phyloP scores from a whole-genome alignment of 2,113 vertebrate species.

The Syngnathus typhle region DNA sequence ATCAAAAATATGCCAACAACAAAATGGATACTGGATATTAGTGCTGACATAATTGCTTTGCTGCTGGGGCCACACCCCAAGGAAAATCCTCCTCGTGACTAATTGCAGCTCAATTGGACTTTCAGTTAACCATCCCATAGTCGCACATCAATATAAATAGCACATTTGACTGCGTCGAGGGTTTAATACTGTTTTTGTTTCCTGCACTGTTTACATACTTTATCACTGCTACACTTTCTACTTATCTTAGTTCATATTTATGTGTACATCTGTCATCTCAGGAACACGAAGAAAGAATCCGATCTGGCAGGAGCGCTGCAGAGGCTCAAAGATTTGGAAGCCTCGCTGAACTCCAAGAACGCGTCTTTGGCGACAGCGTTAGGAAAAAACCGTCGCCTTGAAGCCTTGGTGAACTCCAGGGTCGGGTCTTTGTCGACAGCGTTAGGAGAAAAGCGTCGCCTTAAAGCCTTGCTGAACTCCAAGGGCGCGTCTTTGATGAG shows the following conservation, averaged over 20 bases:
- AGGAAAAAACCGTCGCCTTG: too few species aligned
- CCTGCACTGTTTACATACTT: too few species aligned
- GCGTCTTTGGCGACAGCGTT: conserved; percentile 80
- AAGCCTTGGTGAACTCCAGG: too few species aligned
- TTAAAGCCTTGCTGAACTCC: too few species aligned
- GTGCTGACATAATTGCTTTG: conserved; percentile 7
- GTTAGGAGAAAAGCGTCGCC: too few species aligned
- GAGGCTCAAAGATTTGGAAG: conserved; percentile 86
- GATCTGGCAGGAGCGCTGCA: conserved; percentile 75
- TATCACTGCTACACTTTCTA: too few species aligned
- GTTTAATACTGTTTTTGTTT: too few species aligned
- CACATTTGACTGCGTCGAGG: conserved; percentile 10
- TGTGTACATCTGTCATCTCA: conserved; percentile 34
- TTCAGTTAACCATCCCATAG: neutral
- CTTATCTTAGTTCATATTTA: too few species aligned
- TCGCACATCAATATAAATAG: conserved; percentile 26
- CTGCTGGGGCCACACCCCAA: conserved; percentile 36
- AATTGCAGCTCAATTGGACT: conserved; percentile 20
- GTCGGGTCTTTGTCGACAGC: too few species aligned
- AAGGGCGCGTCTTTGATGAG: too few species aligned
- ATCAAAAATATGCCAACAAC: neutral
- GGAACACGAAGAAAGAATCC: conserved; percentile 85
- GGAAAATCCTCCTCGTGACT: conserved; percentile 31
- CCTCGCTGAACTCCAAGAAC: conserved; percentile 87
- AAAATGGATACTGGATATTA: neutral